phyloP scores from a whole-genome alignment of 2,113 vertebrate genomes.

The Triplophysa siluroides region DNA sequence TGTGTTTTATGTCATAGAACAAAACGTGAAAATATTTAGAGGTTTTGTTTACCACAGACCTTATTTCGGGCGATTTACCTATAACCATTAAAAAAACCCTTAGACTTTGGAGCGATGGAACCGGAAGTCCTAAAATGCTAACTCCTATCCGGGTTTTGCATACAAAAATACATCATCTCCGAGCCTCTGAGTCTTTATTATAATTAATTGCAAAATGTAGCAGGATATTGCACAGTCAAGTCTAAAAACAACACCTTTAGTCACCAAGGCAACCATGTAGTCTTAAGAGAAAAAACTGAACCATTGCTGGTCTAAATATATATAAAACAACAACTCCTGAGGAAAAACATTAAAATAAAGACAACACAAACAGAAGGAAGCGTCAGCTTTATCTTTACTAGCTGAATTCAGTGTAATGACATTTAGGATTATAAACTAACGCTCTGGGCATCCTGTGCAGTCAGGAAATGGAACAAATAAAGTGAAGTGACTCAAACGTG shows the following conservation, averaged over 20 bases:
- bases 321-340: neutral
- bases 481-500: neutral
- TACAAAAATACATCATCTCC: too few relatives aligned
- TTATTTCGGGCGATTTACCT: too few relatives aligned
- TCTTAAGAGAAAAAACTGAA: neutral
- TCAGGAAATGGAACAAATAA: neutral
- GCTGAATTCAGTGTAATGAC: neutral
- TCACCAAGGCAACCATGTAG: neutral
- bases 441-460: neutral
- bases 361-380: neutral
- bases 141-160: too few relatives aligned
- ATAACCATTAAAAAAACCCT: too few relatives aligned
- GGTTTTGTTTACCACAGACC: too few relatives aligned
- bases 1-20: too few relatives aligned
- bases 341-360: neutral
- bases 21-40: too few relatives aligned
- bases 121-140: too few relatives aligned
- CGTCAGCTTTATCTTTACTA: neutral
- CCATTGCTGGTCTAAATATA: constrained; percentile 14
- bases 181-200: too few relatives aligned
- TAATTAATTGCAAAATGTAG: neutral
- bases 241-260: constrained; percentile 13
- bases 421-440: constrained; percentile 8
- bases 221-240: neutral
- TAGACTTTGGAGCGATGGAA: too few relatives aligned